phyloP scores from a whole-genome alignment of 30 jellyfish, hydroid and myxozoan genomes.

The Cassiopea xamachana region DNA sequence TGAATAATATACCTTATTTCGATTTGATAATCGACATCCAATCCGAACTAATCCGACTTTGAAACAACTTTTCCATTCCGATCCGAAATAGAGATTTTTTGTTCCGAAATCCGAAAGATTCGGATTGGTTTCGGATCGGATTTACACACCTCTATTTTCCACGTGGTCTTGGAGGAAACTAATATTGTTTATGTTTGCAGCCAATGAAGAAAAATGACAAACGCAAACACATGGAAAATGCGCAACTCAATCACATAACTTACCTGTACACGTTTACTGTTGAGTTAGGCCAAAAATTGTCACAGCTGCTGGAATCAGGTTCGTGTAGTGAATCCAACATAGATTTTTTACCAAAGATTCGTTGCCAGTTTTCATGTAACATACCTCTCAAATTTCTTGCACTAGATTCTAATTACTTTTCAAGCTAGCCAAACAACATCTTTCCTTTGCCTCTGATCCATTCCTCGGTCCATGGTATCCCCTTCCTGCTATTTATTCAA shows the following conservation, averaged over 20 bases:
- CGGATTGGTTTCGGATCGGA: not conserved
- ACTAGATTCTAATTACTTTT: not conserved
- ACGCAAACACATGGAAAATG: constrained; percentile 69
- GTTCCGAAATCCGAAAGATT: too few species aligned
- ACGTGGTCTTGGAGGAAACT: not conserved
- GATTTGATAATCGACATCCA: too few species aligned
- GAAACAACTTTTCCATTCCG: too few species aligned
- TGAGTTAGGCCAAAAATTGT: constrained; percentile 6
- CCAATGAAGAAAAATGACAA: constrained; percentile 69
- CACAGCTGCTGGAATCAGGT: not conserved
- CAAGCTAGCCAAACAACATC: not conserved
- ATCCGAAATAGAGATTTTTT: too few species aligned
- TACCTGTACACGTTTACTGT: constrained; percentile 26
- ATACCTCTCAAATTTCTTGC: not conserved
- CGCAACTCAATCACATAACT: constrained; percentile 37
- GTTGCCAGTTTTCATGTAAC: too few species aligned
- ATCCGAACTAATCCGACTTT: too few species aligned
- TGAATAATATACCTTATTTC: too few species aligned
- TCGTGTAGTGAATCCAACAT: not conserved
- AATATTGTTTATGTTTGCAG: not conserved
- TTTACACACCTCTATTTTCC: too few species aligned
- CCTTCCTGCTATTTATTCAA: too few species aligned
- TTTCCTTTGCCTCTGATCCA: constrained; percentile 14
- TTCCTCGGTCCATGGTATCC: not conserved
- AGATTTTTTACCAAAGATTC: too few species aligned